Percentiles rank a stretch among this genome's conserved stretches.
Conservation (phyloP, 2,797 vertebrate species). For the Halcyon chelicuti region DNA sequence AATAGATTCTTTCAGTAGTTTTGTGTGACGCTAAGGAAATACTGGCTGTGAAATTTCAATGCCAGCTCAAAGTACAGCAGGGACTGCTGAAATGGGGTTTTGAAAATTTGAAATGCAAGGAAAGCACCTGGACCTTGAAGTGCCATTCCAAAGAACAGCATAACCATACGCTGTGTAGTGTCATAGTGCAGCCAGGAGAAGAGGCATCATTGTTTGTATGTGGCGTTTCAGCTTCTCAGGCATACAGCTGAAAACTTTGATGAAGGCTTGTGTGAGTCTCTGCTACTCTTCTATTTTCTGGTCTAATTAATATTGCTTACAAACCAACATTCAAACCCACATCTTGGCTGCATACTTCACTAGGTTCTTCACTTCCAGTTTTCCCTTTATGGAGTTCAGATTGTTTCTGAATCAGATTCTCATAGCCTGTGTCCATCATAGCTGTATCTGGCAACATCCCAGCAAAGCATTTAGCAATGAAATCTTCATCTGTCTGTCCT, state of each 20-base stretch:
- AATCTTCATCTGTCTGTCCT: not conserved
- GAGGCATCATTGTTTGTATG: accelerated
- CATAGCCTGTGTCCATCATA: accelerated
- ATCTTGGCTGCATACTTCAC: not conserved
- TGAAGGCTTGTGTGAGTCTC: not conserved
- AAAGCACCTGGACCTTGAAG: not conserved
- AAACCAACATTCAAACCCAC: not conserved
- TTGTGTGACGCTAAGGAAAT: not conserved
- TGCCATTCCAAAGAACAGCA: not conserved
- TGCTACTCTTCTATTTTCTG: not conserved
- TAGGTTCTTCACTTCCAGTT: not conserved
- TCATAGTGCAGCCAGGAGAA: not conserved
- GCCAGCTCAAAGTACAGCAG: not conserved
- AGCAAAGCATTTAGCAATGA: not conserved
- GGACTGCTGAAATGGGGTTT: not conserved
- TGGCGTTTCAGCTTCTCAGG: not conserved
- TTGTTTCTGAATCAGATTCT: not conserved
- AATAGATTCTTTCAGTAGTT: not conserved
- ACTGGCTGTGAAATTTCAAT: not conserved
- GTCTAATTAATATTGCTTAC: not conserved
- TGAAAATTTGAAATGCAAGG: not conserved
- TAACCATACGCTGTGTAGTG: accelerated
- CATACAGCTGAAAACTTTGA: not conserved
- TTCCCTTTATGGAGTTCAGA: not conserved
- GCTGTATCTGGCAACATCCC: not conserved